Evolutionary conservation across 2,113 vertebrate genomes (phyloP).

Genomic region (Craseonycteris thonglongyai): DNA sequence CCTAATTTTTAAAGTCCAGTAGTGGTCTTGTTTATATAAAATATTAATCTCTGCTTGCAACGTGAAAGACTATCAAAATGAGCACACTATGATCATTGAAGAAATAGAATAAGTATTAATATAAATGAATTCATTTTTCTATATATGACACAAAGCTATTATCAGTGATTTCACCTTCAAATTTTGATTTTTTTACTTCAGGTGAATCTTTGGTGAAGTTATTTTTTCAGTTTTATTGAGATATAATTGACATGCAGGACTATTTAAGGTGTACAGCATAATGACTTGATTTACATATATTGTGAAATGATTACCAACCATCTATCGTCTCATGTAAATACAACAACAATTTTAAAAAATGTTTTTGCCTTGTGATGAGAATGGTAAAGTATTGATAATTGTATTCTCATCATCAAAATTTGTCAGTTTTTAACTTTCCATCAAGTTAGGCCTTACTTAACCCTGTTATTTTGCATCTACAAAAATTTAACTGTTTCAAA

Average conservation of each 20-base stretch:
- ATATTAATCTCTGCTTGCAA: background rate
- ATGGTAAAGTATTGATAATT: conserved; percentile 32
- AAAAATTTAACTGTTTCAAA: background rate
- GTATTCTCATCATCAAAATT: conserved; percentile 8
- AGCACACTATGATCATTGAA: background rate
- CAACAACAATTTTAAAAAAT: background rate
- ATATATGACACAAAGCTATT: background rate
- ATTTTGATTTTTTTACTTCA: conserved; percentile 3
- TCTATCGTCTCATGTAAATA: background rate
- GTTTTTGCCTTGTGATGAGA: background rate
- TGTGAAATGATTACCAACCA: background rate
- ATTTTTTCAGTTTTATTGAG: background rate
- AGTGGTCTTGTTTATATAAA: conserved; percentile 19
- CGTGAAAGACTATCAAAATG: background rate
- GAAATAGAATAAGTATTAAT: background rate
- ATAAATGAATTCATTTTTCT: background rate
- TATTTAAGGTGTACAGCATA: background rate
- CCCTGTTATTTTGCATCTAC: background rate
- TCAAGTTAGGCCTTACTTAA: background rate
- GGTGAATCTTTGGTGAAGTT: conserved; percentile 19
- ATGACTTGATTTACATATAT: background rate
- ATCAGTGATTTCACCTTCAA: background rate
- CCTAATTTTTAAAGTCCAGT: conserved; percentile 53
- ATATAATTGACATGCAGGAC: background rate
- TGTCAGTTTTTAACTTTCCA: conserved; percentile 4